phyloP scores from a whole-genome alignment of 2,888 invertebrate species.

The Cataglyphis cursor region DNA sequence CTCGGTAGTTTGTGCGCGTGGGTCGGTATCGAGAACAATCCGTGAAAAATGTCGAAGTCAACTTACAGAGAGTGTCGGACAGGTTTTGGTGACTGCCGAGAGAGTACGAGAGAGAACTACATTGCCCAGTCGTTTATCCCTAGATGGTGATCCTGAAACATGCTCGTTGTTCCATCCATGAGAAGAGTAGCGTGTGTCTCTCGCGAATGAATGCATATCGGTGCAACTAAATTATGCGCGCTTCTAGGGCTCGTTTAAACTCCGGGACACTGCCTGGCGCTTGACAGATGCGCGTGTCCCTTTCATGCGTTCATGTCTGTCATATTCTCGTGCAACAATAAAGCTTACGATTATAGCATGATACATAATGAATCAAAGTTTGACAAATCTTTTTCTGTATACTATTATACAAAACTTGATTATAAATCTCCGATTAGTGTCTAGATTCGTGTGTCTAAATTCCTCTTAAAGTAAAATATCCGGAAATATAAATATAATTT shows the following conservation, averaged over 20 bases:
- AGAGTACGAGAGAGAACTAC: conserved; percentile 34
- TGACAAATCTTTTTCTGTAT: background rate
- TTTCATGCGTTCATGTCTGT: conserved; percentile 27
- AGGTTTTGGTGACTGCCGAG: conserved; percentile 42
- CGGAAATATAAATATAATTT: background rate
- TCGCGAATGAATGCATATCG: conserved; percentile 53
- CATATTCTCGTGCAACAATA: conserved; percentile 41
- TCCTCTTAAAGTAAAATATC: background rate
- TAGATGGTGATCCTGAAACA: conserved; percentile 49
- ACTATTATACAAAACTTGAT: background rate
- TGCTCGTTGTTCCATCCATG: conserved; percentile 40
- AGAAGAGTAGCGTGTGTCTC: conserved; percentile 45
- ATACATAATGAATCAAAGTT: background rate
- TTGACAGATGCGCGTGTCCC: conserved; percentile 37
- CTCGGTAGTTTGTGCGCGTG: conserved; percentile 30
- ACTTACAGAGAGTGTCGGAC: conserved; percentile 33
- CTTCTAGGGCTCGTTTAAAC: conserved; percentile 46
- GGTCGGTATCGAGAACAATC: conserved; percentile 54
- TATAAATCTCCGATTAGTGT: background rate
- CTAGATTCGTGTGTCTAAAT: background rate
- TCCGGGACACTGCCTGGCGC: conserved; percentile 13
- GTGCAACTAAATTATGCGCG: conserved; percentile 51
- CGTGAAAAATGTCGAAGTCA: conserved; percentile 39
- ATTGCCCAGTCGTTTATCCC: conserved; percentile 40
- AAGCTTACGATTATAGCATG: conserved; percentile 13